A percentile compares a stretch with the other conserved stretches of the same genome.
phyloP scores from a whole-genome alignment of 2,797 vertebrate genomes.

The Oryzias sinensis region DNA sequence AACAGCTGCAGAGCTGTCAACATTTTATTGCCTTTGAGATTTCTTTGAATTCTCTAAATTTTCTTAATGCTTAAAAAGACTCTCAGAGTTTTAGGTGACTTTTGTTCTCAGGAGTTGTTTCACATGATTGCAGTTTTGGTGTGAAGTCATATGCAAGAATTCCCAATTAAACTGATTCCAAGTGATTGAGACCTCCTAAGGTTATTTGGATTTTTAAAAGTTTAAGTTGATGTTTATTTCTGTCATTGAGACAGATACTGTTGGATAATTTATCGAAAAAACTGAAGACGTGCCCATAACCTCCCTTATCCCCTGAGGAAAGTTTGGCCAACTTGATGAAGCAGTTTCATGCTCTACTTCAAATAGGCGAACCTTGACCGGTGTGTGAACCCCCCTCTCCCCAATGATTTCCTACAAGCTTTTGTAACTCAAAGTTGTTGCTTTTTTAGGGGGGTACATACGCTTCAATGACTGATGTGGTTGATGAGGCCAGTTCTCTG shows the following conservation, averaged over 20 bases:
- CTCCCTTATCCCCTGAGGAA: too few relatives aligned
- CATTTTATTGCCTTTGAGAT: background rate
- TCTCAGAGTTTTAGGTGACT: background rate
- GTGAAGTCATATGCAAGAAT: background rate
- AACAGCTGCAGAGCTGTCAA: background rate
- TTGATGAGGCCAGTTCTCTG: too few relatives aligned
- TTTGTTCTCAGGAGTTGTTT: background rate
- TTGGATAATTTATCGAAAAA: background rate
- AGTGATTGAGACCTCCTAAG: background rate
- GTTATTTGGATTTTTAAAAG: background rate
- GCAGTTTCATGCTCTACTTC: too few relatives aligned
- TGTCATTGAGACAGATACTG: background rate
- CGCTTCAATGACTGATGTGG: too few relatives aligned
- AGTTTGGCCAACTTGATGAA: too few relatives aligned
- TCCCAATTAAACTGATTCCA: background rate
- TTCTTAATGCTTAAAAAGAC: background rate
- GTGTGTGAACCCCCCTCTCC: constrained; percentile 1
- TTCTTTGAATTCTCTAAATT: background rate
- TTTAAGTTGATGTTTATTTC: too few relatives aligned
- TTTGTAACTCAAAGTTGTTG: too few relatives aligned
- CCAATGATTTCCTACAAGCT: constrained; percentile 10
- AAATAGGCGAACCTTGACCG: background rate
- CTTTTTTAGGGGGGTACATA: too few relatives aligned
- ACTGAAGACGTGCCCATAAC: background rate
- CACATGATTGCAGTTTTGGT: background rate